phyloP scores from a whole-genome alignment of 92 coral and sea anemone genomes.

The Hydrozoanthus gracilis region DNA sequence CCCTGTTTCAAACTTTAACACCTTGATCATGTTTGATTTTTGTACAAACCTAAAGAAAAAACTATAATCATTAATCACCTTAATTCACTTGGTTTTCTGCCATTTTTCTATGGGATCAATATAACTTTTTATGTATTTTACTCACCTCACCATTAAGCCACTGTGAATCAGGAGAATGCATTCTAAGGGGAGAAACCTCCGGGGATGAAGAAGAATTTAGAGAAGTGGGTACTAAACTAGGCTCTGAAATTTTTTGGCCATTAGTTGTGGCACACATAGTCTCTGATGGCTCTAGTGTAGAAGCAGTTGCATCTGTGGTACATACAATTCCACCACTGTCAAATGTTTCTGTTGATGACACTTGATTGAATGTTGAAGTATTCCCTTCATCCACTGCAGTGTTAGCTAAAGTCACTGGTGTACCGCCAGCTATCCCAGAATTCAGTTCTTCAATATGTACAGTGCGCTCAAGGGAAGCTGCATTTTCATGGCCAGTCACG shows the following conservation, averaged over 20 bases:
- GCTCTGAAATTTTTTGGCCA: constrained; percentile 23
- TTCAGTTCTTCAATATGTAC: constrained; percentile 73
- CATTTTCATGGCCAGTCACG: constrained; percentile 26
- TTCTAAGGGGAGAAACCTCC: constrained; percentile 53
- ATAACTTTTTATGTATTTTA: not conserved
- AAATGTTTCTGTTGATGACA: constrained; percentile 23
- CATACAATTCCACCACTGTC: not conserved
- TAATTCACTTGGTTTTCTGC: too few species aligned
- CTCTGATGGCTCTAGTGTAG: constrained; percentile 20
- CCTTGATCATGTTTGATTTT: too few species aligned
- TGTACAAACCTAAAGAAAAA: too few species aligned
- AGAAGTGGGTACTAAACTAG: constrained; percentile 25
- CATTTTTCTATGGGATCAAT: too few species aligned
- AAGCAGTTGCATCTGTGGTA: constrained; percentile 12
- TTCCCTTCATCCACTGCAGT: constrained; percentile 46
- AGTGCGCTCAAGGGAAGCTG: constrained; percentile 40
- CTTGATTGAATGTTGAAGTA: constrained; percentile 4
- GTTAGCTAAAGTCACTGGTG: constrained; percentile 55
- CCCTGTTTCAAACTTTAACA: too few species aligned
- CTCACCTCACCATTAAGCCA: constrained; percentile 92
- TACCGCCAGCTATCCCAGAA: constrained; percentile 73
- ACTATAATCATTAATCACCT: too few species aligned
- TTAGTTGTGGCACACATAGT: constrained; percentile 29
- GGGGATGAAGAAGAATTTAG: constrained; percentile 53
- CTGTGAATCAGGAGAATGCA: constrained; percentile 61